phyloP scores from a whole-genome alignment of 2,888 invertebrate genomes.

The Pristionchus mayeri region DNA sequence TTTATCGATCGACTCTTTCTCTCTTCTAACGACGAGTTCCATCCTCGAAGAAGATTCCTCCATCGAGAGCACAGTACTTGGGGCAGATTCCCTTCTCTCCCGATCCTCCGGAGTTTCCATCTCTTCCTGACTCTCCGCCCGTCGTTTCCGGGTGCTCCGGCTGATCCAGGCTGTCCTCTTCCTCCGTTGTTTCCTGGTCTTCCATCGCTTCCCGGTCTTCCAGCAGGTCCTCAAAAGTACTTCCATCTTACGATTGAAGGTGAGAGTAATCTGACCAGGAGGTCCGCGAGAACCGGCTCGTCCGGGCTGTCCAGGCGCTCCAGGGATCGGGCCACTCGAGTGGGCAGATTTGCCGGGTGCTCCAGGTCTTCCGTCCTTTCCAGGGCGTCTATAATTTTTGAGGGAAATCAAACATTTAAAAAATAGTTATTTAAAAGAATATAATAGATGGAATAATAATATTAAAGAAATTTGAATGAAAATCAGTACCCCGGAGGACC shows the following conservation, averaged over 20 bases:
- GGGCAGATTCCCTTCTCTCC: constrained; percentile 49
- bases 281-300: not conserved
- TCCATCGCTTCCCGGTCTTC: constrained; percentile 33
- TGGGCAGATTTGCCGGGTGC: constrained; percentile 7
- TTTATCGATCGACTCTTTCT: not conserved
- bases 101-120: constrained; percentile 39
- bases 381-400: no score
- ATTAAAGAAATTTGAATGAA: no score
- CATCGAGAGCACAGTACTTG: constrained; percentile 48
- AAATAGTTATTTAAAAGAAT: no score
- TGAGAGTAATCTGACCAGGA: not conserved
- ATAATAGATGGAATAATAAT: no score
- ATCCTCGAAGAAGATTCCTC: constrained; percentile 49
- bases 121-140: no score
- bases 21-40: constrained; percentile 46
- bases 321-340: constrained; percentile 25
- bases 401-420: no score
- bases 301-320: not conserved
- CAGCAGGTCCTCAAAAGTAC: constrained; percentile 21
- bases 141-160: constrained; percentile 23
- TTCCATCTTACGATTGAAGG: no score
- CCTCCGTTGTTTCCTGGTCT: constrained; percentile 31
- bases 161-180: constrained; percentile 17
- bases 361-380: constrained; percentile 31
- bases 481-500: no score